Conservation (phyloP, 30 jellyfish, hydroid and myxozoan genomes). For the Aurelia aurita complex sp. Pacific region DNA sequence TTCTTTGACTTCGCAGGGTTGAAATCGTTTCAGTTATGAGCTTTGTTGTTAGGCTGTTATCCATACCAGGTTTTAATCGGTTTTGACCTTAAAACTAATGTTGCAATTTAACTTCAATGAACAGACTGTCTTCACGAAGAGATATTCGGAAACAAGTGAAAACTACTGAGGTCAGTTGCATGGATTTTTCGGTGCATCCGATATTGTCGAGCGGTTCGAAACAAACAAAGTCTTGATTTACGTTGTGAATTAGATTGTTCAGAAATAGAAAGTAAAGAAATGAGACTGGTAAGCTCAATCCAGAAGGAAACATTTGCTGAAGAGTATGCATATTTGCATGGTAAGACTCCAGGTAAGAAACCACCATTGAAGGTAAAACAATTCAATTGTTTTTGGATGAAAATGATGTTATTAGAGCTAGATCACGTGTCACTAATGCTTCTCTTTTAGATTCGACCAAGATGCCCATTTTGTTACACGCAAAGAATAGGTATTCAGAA, state of each 20-base stretch:
- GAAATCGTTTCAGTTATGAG: no score
- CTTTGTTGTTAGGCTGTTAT: no score
- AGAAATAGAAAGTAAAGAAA: conserved; percentile 26
- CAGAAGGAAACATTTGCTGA: conserved; percentile 25
- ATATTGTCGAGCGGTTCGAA: not conserved
- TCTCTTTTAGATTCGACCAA: conserved; percentile 11
- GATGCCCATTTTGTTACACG: conserved; percentile 10
- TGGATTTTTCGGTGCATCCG: conserved; percentile 16
- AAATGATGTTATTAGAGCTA: conserved; percentile 4
- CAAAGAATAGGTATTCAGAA: conserved; percentile 18
- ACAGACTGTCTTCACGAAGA: no score
- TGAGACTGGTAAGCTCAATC: conserved; percentile 14
- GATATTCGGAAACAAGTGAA: no score
- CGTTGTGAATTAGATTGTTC: conserved; percentile 1
- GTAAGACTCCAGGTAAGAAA: conserved; percentile 1
- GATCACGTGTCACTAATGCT: conserved; percentile 9
- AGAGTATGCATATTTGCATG: not conserved
- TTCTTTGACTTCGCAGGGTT: no score
- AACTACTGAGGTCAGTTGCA: conserved; percentile 19
- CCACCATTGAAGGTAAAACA: conserved; percentile 36
- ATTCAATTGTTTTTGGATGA: conserved; percentile 26
- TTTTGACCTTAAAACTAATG: no score
- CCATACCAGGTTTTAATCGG: no score
- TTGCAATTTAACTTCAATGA: no score
- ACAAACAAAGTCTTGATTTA: not conserved